Conservation (phyloP, 2,888 invertebrate genomes). For the Ophion ellenae region DNA sequence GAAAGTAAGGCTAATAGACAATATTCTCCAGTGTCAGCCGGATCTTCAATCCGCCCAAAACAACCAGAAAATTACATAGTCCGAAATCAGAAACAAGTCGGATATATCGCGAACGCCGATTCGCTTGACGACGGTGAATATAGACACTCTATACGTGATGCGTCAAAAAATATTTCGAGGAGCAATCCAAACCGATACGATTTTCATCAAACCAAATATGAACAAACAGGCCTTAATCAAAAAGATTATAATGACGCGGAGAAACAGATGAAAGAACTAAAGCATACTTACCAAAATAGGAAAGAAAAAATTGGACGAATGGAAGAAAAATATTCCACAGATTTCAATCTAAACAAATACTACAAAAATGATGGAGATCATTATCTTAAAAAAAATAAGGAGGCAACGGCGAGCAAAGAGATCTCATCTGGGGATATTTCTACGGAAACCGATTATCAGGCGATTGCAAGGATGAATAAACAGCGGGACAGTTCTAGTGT, state of each 20-base stretch:
- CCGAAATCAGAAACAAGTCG: conserved; percentile 3
- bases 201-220: neutral
- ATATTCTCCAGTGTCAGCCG: conserved; percentile 54
- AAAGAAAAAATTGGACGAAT: conserved; percentile 24
- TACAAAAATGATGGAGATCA: conserved; percentile 9
- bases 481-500: neutral
- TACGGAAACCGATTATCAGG: conserved; percentile 33
- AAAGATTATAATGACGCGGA: neutral
- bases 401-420: neutral
- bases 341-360: conserved; percentile 23
- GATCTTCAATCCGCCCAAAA: conserved; percentile 43
- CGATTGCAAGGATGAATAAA: conserved; percentile 8
- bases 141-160: neutral
- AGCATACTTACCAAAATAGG: conserved; percentile 6
- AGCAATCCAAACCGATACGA: conserved; percentile 4
- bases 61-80: neutral
- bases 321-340: conserved; percentile 8
- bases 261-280: neutral
- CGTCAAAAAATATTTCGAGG: neutral
- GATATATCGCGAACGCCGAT: neutral
- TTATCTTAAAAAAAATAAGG: neutral
- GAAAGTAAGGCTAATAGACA: conserved; percentile 17
- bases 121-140: neutral
- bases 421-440: conserved; percentile 9
- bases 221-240: neutral